These are phyloP conservation scores for Neosilurus hyrtlii DNA, from an alignment of 2,797 vertebrate genomes.

Conservation along the genomic window DNA sequence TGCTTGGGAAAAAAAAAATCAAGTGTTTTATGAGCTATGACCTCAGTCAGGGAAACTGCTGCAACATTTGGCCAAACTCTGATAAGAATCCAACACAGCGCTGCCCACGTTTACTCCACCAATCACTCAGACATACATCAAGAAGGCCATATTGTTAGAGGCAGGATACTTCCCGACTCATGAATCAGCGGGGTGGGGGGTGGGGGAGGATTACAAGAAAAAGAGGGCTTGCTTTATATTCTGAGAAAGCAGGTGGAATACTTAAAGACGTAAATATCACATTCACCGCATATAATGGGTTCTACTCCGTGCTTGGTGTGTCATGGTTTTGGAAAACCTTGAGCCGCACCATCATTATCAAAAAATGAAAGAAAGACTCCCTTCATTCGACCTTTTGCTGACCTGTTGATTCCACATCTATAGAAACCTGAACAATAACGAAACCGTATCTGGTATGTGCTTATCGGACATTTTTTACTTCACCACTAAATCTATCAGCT, in stretches of 20 bases:
- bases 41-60: slow-evolving; percentile 58
- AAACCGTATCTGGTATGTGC: not conserved
- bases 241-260: slow-evolving; percentile 60
- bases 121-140: slow-evolving; percentile 60
- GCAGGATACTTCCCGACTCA: slow-evolving; percentile 67
- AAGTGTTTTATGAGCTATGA: slow-evolving; percentile 47
- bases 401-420: slow-evolving; percentile 14
- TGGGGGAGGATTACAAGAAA: not conserved
- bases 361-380: slow-evolving; percentile 47
- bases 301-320: not conserved
- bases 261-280: not conserved
- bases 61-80: slow-evolving; percentile 8
- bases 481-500: not conserved
- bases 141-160: slow-evolving; percentile 73
- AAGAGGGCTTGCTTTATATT: slow-evolving; percentile 19
- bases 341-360: slow-evolving; percentile 55
- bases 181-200: slow-evolving; percentile 5
- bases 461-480: not conserved
- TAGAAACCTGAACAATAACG: not conserved
- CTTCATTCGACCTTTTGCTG: slow-evolving; percentile 28
- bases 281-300: not conserved
- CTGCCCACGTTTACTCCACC: slow-evolving; percentile 24
- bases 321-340: slow-evolving; percentile 32
- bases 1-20: slow-evolving; percentile 26
- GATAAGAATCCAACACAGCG: slow-evolving; percentile 41